Evolutionary conservation across 1,140 invertebrate genomes (phyloP), one percentile per base, ranked within the genome.

Genomic region (Andricus grossulariae): DNA sequence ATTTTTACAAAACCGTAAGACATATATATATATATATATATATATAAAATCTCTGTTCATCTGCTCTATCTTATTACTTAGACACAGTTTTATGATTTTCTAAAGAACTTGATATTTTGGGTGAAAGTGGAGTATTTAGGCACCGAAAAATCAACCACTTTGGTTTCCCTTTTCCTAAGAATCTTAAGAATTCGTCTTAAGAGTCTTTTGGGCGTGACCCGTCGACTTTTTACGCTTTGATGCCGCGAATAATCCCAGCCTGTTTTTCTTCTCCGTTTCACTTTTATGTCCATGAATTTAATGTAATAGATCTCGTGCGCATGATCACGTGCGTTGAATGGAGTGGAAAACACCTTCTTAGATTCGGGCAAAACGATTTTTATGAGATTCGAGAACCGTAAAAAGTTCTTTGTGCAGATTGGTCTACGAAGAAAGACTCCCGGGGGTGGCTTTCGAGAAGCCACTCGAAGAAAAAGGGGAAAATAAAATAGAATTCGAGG

Each of bases 321-420:
- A 60, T 60, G 73, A 74, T 74, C 73, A 60, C 55, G 55, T 66
- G 50, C 55, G 19, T 74, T 60, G 49, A 66, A 74, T 50, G 51
- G 73, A 45, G 32, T 55, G 39, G 25, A 55, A 55, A 45, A 21
- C 54, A 74, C 73, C 54, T 49, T 55, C 25, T 55, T 55, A 25
- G 45, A 74, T 74, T 74, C n/a, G 54, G n/a, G 49, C 32, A 45
- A 55, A 45, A 74, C 55, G 32, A 74, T 79, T 74, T 79, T 75
- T 73, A 72, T 75, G 66, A 75, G 74, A 57, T 50, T 74, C 70
- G 73, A 79, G 60, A 71, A 72, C 70, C 73, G 77, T 75, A 79
- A 75, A 79, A 79, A 72, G 74, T 74, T 71, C 71, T 79, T 75
- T 72, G 49, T 51, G 18, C 71, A 19, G 66, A 75, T 73, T 73